These are phyloP conservation scores for Antigone vipio DNA, from an alignment of 2,113 vertebrate species.

Conservation along the genomic window DNA sequence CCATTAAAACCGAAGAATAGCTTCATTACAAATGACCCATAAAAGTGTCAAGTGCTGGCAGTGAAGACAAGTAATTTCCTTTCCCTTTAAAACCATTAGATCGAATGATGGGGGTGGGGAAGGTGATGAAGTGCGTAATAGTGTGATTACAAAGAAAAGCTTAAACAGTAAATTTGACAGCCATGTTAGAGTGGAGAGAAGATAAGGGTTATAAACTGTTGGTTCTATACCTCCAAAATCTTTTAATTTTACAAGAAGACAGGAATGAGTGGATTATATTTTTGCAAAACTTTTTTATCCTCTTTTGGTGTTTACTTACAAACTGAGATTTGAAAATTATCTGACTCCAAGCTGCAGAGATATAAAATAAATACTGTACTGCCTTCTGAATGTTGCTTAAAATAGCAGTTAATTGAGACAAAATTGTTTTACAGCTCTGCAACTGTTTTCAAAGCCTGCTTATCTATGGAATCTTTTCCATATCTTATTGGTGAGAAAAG, in stretches of 20 bases:
- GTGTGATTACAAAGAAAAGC: slow-evolving; percentile 75
- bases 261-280: background rate
- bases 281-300: background rate
- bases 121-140: slow-evolving; percentile 70
- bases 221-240: background rate
- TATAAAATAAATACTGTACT: background rate
- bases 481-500: background rate
- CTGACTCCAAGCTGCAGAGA: background rate
- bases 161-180: slow-evolving; percentile 71
- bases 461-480: background rate
- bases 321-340: background rate
- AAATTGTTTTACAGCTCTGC: background rate
- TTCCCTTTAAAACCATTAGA: slow-evolving; percentile 78
- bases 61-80: slow-evolving; percentile 81
- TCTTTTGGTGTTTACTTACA: background rate
- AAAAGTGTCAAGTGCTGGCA: slow-evolving; percentile 82
- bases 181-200: slow-evolving; percentile 23
- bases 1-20: slow-evolving; percentile 82
- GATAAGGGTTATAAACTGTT: slow-evolving; percentile 19
- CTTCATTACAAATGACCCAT: slow-evolving; percentile 86
- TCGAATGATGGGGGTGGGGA: slow-evolving; percentile 70
- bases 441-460: slow-evolving; percentile 4
- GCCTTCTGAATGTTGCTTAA: background rate
- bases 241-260: slow-evolving; percentile 18
- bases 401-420: background rate